Conservation (phyloP, 2,113 vertebrate species). For the Microtus oregoni region DNA sequence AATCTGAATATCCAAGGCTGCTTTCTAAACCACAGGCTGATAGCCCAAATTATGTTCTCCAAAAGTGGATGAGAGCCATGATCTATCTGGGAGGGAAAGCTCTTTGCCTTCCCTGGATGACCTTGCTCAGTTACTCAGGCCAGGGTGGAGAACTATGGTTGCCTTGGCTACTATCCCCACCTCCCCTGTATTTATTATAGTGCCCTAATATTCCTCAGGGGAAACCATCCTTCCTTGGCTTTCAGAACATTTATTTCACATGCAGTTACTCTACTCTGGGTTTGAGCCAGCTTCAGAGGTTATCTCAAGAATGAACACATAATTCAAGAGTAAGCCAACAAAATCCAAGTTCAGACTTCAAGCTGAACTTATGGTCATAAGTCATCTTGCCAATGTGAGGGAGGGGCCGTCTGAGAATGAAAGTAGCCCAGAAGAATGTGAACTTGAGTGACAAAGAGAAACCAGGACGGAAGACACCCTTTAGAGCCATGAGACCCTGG, state of each 20-base stretch:
- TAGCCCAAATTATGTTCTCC: constrained; percentile 30
- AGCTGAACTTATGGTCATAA: constrained; percentile 17
- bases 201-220: constrained; percentile 59
- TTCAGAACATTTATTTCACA: constrained; percentile 53
- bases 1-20: constrained; percentile 22
- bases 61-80: constrained; percentile 18
- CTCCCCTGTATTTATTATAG: constrained; percentile 68
- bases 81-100: neutral
- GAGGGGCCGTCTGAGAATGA: neutral
- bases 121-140: constrained; percentile 5
- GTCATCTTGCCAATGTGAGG: neutral
- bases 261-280: constrained; percentile 1
- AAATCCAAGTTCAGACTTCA: constrained; percentile 1
- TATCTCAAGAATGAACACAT: constrained; percentile 55
- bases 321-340: constrained; percentile 31
- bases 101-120: constrained; percentile 50
- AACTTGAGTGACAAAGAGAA: neutral
- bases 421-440: neutral
- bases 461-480: neutral
- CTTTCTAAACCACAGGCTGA: constrained; percentile 41
- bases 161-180: neutral
- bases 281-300: constrained; percentile 37
- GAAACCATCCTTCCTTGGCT: constrained; percentile 42
- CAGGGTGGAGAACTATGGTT: constrained; percentile 16
- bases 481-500: neutral